Conservation (phyloP, 1,140 invertebrate species). For the Drosophila kohkoa region DNA sequence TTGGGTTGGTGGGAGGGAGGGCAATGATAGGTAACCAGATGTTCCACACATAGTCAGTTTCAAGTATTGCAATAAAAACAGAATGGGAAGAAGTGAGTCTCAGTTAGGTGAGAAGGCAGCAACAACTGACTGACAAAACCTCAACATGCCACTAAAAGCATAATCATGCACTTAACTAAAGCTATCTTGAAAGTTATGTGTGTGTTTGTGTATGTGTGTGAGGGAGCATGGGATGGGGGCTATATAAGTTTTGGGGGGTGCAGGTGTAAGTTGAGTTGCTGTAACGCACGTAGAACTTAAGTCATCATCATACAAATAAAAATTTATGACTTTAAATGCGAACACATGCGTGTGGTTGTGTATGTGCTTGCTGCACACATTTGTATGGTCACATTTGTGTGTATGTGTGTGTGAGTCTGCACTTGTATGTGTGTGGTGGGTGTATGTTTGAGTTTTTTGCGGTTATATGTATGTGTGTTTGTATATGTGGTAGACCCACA, state of each 20-base stretch:
- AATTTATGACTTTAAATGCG: slow-evolving; percentile 78
- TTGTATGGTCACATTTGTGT: background rate
- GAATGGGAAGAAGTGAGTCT: slow-evolving; percentile 34
- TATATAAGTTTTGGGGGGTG: background rate
- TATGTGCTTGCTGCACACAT: slow-evolving; percentile 1
- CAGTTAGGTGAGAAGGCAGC: slow-evolving; percentile 45
- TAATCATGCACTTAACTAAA: slow-evolving; percentile 83
- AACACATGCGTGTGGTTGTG: slow-evolving; percentile 35
- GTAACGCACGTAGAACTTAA: slow-evolving; percentile 80
- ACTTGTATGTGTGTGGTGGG: slow-evolving; percentile 3
- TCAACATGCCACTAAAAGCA: slow-evolving; percentile 83
- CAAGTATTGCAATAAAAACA: slow-evolving; percentile 46
- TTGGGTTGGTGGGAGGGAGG: background rate
- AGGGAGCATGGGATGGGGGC: slow-evolving; percentile 5
- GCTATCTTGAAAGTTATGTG: slow-evolving; percentile 53
- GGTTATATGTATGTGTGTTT: slow-evolving; percentile 14
- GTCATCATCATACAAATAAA: slow-evolving; percentile 83
- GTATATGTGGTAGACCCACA: slow-evolving; percentile 45
- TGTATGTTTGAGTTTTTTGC: slow-evolving; percentile 8
- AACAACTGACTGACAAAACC: slow-evolving; percentile 78
- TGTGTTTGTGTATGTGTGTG: slow-evolving; percentile 2
- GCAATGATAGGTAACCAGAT: slow-evolving; percentile 43
- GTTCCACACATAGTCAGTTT: slow-evolving; percentile 51
- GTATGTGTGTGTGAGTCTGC: slow-evolving; percentile 2
- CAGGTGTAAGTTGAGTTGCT: slow-evolving; percentile 39